Evolutionary conservation across 2,888 invertebrate genomes (phyloP).

Genomic region (Sylvicola cinctus): DNA sequence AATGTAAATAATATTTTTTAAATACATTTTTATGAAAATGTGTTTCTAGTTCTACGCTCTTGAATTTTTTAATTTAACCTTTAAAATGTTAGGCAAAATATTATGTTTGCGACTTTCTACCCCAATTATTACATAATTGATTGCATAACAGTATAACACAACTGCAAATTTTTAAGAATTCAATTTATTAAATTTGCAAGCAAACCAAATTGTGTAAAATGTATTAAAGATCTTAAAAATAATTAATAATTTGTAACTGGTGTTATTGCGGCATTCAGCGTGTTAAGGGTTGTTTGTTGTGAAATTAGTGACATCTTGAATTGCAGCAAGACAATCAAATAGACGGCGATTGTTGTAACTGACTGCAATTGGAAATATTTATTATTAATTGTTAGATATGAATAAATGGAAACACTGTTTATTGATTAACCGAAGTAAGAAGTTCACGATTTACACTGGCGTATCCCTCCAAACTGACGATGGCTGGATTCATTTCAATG

Average conservation of each 20-base stretch:
- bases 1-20: no score
- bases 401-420: conserved; percentile 4
- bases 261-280: background rate
- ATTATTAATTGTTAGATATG: background rate
- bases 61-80: no score
- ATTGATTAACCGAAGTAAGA: conserved; percentile 34
- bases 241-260: background rate
- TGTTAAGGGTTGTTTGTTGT: conserved; percentile 1
- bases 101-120: no score
- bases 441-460: conserved; percentile 41
- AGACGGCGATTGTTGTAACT: conserved; percentile 40
- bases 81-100: no score
- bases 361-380: conserved; percentile 24
- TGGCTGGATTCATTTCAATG: conserved; percentile 48
- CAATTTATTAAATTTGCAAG: no score
- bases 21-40: no score
- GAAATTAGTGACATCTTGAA: conserved; percentile 35
- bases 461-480: conserved; percentile 44
- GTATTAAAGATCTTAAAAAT: no score
- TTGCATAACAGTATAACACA: no score
- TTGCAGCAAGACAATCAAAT: conserved; percentile 41
- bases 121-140: no score
- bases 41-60: no score
- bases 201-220: no score
- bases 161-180: no score